Percentiles rank a stretch among this genome's conserved stretches.
Evolutionary conservation across 2,888 invertebrate species (phyloP).

Genomic region (Eilema caniola): DNA sequence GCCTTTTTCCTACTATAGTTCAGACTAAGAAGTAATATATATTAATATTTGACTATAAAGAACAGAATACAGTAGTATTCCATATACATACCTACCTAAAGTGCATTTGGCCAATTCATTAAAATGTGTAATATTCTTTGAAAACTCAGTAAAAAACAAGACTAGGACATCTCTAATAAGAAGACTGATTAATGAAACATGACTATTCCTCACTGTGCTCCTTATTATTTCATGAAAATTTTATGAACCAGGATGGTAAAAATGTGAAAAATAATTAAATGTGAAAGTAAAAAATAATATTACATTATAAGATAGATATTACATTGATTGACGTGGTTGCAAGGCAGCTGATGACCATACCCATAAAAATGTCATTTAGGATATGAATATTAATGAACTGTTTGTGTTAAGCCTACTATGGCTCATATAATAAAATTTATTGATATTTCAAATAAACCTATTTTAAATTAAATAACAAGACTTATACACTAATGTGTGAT

Average conservation of each 20-base stretch:
- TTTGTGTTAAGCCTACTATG: background rate
- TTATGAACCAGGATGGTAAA: no score
- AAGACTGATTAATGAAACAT: background rate
- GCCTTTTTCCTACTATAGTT: background rate
- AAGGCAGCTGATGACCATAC: no score
- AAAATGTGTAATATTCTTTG: background rate
- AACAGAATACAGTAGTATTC: background rate
- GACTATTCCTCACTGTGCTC: background rate
- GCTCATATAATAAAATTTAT: constrained; percentile 1
- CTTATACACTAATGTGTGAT: background rate
- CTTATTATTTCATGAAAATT: background rate
- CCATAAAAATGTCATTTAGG: no score
- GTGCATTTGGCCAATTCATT: background rate
- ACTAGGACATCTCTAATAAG: background rate
- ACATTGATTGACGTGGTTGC: no score
- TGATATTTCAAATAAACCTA: background rate
- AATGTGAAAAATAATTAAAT: no score
- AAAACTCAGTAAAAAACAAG: background rate
- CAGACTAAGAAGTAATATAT: background rate
- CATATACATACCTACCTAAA: background rate
- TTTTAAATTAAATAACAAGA: background rate
- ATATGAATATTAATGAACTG: background rate
- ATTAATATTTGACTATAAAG: background rate
- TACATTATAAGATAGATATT: no score
- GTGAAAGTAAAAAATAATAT: no score